Evolutionary conservation across 2,888 invertebrate species (phyloP).

Genomic region (Chrysolina haemoptera): DNA sequence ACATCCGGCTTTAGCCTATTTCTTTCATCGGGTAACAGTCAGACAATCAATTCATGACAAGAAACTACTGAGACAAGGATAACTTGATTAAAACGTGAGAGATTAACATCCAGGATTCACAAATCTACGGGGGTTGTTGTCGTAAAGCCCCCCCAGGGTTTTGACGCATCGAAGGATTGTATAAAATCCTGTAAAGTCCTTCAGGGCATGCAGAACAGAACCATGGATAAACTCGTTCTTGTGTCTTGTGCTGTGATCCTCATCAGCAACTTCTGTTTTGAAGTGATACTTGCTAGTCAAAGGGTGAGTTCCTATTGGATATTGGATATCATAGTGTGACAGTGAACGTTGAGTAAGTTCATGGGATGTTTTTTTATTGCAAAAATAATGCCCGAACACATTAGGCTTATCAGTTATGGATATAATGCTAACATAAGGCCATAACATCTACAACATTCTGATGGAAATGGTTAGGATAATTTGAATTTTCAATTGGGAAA

Average conservation of each 20-base stretch:
- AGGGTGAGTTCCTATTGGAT: constrained; percentile 29
- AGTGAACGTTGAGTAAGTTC: too few species aligned
- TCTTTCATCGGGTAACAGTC: background rate
- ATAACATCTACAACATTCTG: too few species aligned
- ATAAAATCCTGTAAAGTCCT: constrained; percentile 54
- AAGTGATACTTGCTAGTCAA: constrained; percentile 38
- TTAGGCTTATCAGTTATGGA: too few species aligned
- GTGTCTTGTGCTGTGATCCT: constrained; percentile 53
- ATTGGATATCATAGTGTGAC: too few species aligned
- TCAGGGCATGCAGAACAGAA: constrained; percentile 49
- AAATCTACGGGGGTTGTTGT: constrained; percentile 63
- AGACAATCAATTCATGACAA: constrained; percentile 13
- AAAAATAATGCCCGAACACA: too few species aligned
- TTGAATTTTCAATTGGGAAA: too few species aligned
- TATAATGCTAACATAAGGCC: too few species aligned
- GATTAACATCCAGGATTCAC: constrained; percentile 56
- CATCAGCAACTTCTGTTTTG: constrained; percentile 39
- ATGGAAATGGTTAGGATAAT: too few species aligned
- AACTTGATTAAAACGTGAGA: constrained; percentile 44
- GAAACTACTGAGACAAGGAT: constrained; percentile 15
- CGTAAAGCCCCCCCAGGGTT: constrained; percentile 57
- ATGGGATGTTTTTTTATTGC: too few species aligned
- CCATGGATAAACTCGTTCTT: constrained; percentile 56
- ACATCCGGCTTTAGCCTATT: background rate
- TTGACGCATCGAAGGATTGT: constrained; percentile 51